These are phyloP conservation scores for Cordilura impudica DNA, from an alignment of 2,888 invertebrate species.

Conservation along the genomic window DNA sequence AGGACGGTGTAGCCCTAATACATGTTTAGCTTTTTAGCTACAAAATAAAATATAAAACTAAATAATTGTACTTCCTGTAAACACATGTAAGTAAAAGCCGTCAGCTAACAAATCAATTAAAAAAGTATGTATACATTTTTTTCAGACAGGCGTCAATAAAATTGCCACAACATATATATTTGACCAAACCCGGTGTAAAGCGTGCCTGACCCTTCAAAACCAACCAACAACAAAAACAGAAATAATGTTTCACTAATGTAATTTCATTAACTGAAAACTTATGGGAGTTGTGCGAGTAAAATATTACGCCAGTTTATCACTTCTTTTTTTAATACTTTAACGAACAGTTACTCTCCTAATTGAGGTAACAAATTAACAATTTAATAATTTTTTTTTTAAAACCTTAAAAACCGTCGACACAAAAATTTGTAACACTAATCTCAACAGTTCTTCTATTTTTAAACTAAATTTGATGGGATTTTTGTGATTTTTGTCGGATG, in stretches of 20 bases:
- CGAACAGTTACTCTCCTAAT: no score
- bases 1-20: no score
- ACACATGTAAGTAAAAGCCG: conserved; percentile 21
- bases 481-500: no score
- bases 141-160: conserved; percentile 49
- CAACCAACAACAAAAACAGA: not conserved
- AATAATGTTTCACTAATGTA: conserved; percentile 17
- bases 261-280: conserved; percentile 22
- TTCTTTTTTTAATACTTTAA: not conserved
- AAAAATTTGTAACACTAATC: no score
- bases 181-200: not conserved
- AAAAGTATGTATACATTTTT: no score
- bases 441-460: no score
- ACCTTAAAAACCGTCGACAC: no score
- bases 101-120: conserved; percentile 21
- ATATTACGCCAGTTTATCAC: not conserved
- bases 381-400: no score
- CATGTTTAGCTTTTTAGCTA: not conserved
- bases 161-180: conserved; percentile 15
- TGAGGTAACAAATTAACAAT: no score
- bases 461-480: no score
- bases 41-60: conserved; percentile 4
- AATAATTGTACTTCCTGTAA: conserved; percentile 43
- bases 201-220: not conserved
- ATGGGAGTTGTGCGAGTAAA: not conserved